phyloP scores from a whole-genome alignment of 2,113 vertebrate species.

The Antigone vipio region DNA sequence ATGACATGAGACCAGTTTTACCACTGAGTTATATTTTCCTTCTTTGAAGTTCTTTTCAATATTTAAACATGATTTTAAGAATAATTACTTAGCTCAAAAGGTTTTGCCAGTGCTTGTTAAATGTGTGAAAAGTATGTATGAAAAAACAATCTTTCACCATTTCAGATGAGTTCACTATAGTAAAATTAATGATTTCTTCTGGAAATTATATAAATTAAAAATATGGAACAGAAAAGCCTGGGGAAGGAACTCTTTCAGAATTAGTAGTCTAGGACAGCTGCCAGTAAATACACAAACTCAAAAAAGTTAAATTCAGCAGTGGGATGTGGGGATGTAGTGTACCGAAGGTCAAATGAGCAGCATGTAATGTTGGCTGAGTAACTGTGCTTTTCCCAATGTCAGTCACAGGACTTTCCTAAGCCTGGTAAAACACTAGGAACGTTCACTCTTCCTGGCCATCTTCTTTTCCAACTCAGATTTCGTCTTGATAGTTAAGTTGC shows the following conservation, averaged over 20 bases:
- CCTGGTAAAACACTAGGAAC: background rate
- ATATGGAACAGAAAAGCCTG: background rate
- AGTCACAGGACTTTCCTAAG: background rate
- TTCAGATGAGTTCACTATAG: background rate
- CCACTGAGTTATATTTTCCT: background rate
- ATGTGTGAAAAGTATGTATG: background rate
- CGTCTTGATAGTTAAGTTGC: background rate
- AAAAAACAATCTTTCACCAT: background rate
- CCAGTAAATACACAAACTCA: background rate
- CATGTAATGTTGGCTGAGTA: background rate
- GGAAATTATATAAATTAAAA: background rate
- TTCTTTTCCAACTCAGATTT: background rate
- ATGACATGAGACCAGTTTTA: background rate
- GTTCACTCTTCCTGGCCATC: background rate
- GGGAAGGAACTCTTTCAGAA: background rate
- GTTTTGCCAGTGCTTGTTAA: background rate
- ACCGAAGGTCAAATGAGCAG: slow-evolving; percentile 1
- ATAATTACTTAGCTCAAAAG: background rate
- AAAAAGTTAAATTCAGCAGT: background rate
- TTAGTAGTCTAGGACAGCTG: background rate
- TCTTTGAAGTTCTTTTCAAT: background rate
- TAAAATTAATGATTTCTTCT: background rate
- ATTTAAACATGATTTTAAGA: background rate
- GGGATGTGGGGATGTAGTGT: background rate
- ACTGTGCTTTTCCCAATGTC: background rate